phyloP scores from a whole-genome alignment of 2,113 vertebrate genomes.

The Catharus bicknelli region DNA sequence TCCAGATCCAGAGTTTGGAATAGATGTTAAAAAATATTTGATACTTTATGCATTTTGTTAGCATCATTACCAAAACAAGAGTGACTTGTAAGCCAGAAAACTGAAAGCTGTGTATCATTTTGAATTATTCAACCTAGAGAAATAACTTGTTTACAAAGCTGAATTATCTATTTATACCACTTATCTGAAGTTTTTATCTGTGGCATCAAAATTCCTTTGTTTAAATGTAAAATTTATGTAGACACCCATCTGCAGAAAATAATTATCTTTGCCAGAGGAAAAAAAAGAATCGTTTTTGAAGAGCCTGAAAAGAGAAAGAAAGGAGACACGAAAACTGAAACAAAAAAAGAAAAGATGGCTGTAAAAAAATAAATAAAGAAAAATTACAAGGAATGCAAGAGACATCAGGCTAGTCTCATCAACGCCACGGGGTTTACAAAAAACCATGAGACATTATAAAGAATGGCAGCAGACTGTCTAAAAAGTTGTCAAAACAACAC shows the following conservation, averaged over 20 bases:
- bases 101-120: background rate
- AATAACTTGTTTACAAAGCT: background rate
- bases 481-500: background rate
- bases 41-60: background rate
- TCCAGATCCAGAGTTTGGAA: background rate
- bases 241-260: background rate
- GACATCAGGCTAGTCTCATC: background rate
- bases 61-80: background rate
- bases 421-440: background rate
- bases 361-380: background rate
- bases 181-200: background rate
- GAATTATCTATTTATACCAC: background rate
- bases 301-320: background rate
- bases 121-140: background rate
- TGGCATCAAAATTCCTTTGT: background rate
- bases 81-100: background rate
- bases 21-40: background rate
- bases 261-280: background rate
- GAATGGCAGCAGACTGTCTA: background rate
- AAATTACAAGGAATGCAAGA: background rate
- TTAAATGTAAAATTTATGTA: background rate
- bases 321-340: background rate
- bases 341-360: background rate
- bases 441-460: background rate
- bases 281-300: background rate